Evolutionary conservation across 2,797 vertebrate genomes (phyloP), one percentile per base, ranked within the genome.

Genomic region (Sparus aurata): DNA sequence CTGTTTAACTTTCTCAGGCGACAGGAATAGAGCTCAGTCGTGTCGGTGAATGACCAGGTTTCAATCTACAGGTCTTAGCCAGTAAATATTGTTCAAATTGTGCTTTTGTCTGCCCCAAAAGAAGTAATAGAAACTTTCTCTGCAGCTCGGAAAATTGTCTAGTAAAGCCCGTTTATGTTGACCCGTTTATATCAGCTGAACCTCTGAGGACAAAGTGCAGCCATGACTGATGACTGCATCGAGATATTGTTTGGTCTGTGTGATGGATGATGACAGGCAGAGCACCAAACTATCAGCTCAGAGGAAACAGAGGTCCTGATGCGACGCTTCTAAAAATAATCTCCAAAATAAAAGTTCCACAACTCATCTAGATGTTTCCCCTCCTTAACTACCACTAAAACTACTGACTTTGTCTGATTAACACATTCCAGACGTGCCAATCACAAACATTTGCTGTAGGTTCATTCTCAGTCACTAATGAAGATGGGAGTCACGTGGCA

Each of bases 361-460:
- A 12, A 54, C 11, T 60, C 41, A 5, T 25, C 8, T 27, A 15
- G 43, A 73, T 41, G 43, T 41, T 50, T 68, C 27, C 25, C 15
- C 58, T 67, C 46, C 0, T 9, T 16, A n/a, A 57, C 50, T 4
- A 12, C 20, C 13, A 79, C 11, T 46, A 30, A 72, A 77, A 58
- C 25, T 43, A 43, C 27, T 20, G 17, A 60, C 66, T 43, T 25
- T 45, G 45, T 54, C 50, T 53, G 30, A 59, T 43, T 67, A 60
- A 73, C 57, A 47, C 46, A 68, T 9, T 55, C 23, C 43, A 79
- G 70, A 77, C 65, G 59, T 63, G 60, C 65, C 25, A 66, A 72
- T 18, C 20, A 12, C n/a, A 38, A 23, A 58, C 0, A 73, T 6
- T 18, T 52, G 43, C 53, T 68, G 12, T 10, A 73, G 46, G 52